These are phyloP conservation scores for Mustelus asterias DNA, from an alignment of 2,113 vertebrate genomes.

Conservation along the genomic window DNA sequence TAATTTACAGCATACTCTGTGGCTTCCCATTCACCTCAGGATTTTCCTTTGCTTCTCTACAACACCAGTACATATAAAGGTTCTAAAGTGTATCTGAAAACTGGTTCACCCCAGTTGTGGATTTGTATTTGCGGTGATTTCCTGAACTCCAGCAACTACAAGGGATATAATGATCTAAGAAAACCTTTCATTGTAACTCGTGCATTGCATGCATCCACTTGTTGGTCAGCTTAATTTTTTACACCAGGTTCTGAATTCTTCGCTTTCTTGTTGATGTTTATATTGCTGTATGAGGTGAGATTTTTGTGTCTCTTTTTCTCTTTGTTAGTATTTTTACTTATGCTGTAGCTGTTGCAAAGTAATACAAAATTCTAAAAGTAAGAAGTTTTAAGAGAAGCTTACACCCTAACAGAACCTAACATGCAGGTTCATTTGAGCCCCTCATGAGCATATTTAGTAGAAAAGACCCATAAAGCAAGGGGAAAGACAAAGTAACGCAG, in stretches of 20 bases:
- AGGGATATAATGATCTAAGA: background rate
- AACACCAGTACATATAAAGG: background rate
- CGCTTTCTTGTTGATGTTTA: background rate
- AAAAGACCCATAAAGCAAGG: background rate
- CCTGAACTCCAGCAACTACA: background rate
- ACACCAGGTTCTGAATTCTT: background rate
- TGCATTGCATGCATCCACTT: background rate
- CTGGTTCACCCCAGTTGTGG: background rate
- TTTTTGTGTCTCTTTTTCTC: background rate
- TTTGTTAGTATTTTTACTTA: background rate
- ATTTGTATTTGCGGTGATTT: background rate
- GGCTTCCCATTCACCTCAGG: background rate
- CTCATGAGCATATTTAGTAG: background rate
- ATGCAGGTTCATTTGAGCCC: background rate
- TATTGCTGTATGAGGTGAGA: background rate
- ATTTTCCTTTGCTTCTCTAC: background rate
- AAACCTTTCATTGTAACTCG: background rate
- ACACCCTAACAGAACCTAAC: background rate
- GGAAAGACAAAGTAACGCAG: background rate
- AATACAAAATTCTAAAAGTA: background rate
- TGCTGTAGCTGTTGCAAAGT: background rate
- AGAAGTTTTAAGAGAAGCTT: background rate
- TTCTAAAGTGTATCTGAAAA: background rate
- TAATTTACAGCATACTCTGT: background rate
- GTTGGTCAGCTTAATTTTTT: background rate